A percentile compares a stretch with the other conserved stretches of the same genome.
phyloP scores from a whole-genome alignment of 2,888 invertebrate genomes.

The Fragum sueziense region DNA sequence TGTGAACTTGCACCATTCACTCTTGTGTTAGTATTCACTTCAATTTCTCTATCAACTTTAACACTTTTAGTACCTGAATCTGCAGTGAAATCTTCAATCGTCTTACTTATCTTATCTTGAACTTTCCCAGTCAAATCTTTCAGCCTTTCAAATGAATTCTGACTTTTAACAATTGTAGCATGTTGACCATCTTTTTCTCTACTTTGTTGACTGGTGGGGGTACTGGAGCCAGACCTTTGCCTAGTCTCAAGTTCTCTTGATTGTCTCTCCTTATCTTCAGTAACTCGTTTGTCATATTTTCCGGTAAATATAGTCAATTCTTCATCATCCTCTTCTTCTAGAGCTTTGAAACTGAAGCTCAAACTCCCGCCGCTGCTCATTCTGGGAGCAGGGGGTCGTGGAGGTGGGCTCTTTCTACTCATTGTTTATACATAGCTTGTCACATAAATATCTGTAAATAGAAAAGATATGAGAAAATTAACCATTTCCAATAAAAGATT shows the following conservation, averaged over 20 bases:
- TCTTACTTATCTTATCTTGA: slow-evolving; percentile 67
- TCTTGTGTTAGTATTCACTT: neutral
- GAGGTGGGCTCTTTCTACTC: slow-evolving; percentile 45
- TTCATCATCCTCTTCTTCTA: slow-evolving; percentile 74
- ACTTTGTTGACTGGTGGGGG: slow-evolving; percentile 14
- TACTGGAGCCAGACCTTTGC: slow-evolving; percentile 39
- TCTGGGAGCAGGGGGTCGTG: slow-evolving; percentile 40
- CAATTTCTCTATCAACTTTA: neutral
- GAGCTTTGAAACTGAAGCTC: slow-evolving; percentile 74
- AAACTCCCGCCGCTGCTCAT: slow-evolving; percentile 49
- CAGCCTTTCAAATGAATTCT: slow-evolving; percentile 62
- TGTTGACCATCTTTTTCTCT: slow-evolving; percentile 23
- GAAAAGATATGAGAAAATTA: too few relatives aligned
- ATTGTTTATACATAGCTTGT: too few relatives aligned
- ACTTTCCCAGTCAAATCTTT: slow-evolving; percentile 65
- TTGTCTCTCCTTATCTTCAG: slow-evolving; percentile 48
- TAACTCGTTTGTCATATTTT: slow-evolving; percentile 68
- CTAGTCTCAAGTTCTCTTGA: slow-evolving; percentile 17
- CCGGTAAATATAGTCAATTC: slow-evolving; percentile 70
- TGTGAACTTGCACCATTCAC: neutral
- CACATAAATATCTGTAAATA: too few relatives aligned
- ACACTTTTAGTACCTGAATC: slow-evolving; percentile 16
- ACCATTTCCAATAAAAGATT: too few relatives aligned
- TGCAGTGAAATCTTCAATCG: slow-evolving; percentile 68
- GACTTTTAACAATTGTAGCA: slow-evolving; percentile 41